These are phyloP conservation scores for Larimichthys polyactis DNA, from an alignment of 2,113 vertebrate species.

Conservation along the genomic window DNA sequence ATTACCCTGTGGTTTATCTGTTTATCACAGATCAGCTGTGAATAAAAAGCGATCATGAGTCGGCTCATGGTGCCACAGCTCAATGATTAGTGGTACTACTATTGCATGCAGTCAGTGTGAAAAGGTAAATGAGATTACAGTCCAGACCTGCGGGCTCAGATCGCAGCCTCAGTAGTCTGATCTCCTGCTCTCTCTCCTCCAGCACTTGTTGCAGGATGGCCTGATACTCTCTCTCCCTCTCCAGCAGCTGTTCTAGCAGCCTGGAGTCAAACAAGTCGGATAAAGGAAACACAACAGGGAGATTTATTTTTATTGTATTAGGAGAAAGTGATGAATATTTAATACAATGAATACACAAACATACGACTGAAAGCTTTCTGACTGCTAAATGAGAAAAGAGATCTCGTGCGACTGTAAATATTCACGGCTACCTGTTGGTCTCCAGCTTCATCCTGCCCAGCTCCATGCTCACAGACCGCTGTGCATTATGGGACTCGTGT, in stretches of 20 bases:
- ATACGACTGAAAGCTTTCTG: not conserved
- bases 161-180: slow-evolving; percentile 90
- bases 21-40: not conserved
- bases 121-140: not conserved
- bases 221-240: slow-evolving; percentile 96
- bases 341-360: not conserved
- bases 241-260: slow-evolving; percentile 93
- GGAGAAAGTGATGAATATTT: not conserved
- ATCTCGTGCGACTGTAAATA: not conserved
- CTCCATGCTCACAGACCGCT: slow-evolving; percentile 91
- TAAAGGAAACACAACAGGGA: not conserved
- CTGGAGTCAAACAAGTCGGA: slow-evolving; percentile 71
- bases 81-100: not conserved
- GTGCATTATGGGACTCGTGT: slow-evolving; percentile 90
- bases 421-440: slow-evolving; percentile 88
- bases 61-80: not conserved
- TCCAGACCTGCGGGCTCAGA: slow-evolving; percentile 88
- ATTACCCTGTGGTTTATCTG: not conserved
- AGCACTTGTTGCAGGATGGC: slow-evolving; percentile 93
- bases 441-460: slow-evolving; percentile 95
- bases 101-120: not conserved
- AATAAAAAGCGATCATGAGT: not conserved
- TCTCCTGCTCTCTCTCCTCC: slow-evolving; percentile 95
- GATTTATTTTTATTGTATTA: not conserved
- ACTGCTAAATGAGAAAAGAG: not conserved